Evolutionary conservation across 1,140 invertebrate species (phyloP).

Genomic region (Goniozus legneri): DNA sequence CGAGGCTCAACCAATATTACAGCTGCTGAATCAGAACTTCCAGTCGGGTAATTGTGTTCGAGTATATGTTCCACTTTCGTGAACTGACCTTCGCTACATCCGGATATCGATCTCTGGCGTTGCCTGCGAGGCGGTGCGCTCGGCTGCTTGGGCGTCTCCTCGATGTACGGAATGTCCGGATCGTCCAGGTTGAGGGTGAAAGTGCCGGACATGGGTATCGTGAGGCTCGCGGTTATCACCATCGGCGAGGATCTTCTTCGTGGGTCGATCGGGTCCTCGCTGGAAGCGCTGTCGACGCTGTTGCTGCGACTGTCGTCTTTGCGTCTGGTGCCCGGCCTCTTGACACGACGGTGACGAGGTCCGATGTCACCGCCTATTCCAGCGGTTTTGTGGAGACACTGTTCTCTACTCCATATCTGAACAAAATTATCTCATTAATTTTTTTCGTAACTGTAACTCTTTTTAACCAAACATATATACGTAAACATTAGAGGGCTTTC

Average conservation of each 20-base stretch:
- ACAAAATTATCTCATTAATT: background rate
- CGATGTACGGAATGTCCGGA: constrained; percentile 70
- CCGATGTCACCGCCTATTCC: constrained; percentile 59
- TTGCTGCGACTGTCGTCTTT: constrained; percentile 56
- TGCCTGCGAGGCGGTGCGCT: constrained; percentile 45
- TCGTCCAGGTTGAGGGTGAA: constrained; percentile 60
- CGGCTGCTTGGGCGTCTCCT: constrained; percentile 54
- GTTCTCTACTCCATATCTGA: constrained; percentile 64
- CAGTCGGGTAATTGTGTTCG: too few species aligned
- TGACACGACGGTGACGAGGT: constrained; percentile 40
- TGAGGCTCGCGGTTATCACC: constrained; percentile 77
- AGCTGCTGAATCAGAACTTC: too few species aligned
- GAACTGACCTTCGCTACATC: constrained; percentile 43
- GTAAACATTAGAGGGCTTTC: too few species aligned
- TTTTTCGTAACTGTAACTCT: too few species aligned
- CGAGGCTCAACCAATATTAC: too few species aligned
- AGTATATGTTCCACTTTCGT: too few species aligned
- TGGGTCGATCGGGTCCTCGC: constrained; percentile 48
- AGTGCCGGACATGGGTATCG: constrained; percentile 64
- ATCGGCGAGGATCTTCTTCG: constrained; percentile 56
- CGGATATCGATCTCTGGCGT: constrained; percentile 46
- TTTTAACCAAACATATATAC: too few species aligned
- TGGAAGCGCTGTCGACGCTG: constrained; percentile 53
- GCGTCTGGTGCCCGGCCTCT: constrained; percentile 44
- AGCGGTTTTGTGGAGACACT: constrained; percentile 68